phyloP scores from a whole-genome alignment of 2,113 vertebrate genomes.

The Pedetes capensis region DNA sequence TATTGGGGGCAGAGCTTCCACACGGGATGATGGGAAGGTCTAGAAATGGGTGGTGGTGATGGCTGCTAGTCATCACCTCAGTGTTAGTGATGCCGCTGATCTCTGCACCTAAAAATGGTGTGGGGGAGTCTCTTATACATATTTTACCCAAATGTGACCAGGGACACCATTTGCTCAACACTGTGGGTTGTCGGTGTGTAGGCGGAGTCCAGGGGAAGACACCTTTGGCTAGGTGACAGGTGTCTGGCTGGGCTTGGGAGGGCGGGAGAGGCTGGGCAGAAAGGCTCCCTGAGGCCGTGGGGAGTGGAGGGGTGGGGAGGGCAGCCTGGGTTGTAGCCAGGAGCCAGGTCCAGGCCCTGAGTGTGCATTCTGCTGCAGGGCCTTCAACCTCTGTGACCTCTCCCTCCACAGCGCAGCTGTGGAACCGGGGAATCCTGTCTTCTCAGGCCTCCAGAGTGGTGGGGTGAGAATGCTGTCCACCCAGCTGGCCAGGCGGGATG shows the following conservation, averaged over 20 bases:
- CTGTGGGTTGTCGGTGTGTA: accelerated
- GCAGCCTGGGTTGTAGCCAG: too few species aligned
- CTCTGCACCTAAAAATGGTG: background rate
- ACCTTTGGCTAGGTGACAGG: accelerated
- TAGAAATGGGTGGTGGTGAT: background rate
- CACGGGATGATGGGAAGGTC: background rate
- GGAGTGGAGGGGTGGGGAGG: too few species aligned
- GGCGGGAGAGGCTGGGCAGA: background rate
- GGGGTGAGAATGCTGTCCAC: background rate
- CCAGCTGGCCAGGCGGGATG: background rate
- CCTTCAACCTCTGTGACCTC: background rate
- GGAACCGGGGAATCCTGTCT: background rate
- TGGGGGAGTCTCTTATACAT: background rate
- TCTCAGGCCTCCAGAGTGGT: background rate
- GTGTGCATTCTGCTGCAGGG: background rate
- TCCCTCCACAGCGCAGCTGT: background rate
- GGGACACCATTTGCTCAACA: background rate
- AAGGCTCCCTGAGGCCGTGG: background rate
- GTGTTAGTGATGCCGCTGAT: background rate
- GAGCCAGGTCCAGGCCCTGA: background rate
- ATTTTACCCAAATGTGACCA: too few species aligned
- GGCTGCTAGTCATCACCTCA: too few species aligned
- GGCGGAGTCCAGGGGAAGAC: background rate
- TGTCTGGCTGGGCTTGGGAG: background rate
- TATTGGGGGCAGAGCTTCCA: background rate